Evolutionary conservation across 2,113 vertebrate genomes (phyloP).

Genomic region (Chaetura pelagica): DNA sequence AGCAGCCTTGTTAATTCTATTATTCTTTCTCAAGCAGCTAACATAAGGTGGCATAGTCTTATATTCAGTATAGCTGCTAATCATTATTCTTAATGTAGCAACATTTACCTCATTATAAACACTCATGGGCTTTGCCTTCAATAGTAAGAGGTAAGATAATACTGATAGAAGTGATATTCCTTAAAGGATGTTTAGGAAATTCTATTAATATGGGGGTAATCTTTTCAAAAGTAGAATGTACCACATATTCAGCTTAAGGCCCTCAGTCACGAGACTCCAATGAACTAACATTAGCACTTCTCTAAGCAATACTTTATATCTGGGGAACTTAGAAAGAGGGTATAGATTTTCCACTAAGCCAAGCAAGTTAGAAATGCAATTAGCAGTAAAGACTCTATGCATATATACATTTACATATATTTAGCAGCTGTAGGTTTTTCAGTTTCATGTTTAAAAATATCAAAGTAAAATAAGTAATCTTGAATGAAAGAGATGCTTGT

Average conservation of each 20-base stretch:
- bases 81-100: slow-evolving; percentile 1
- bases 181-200: slow-evolving; percentile 39
- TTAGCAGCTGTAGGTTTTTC: not conserved
- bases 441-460: not conserved
- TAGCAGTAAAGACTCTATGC: not conserved
- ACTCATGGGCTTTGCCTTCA: slow-evolving; percentile 15
- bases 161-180: not conserved
- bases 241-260: not conserved
- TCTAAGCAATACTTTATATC: not conserved
- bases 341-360: not conserved
- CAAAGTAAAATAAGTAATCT: not conserved
- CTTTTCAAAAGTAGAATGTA: not conserved
- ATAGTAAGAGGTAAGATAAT: slow-evolving; percentile 28
- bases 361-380: not conserved
- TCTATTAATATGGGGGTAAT: slow-evolving; percentile 1
- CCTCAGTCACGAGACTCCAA: not conserved
- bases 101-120: slow-evolving; percentile 44
- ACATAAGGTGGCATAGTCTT: not conserved
- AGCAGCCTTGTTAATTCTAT: not conserved
- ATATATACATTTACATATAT: too few relatives aligned
- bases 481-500: not conserved
- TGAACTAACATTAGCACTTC: not conserved
- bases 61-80: not conserved
- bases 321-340: not conserved
- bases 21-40: slow-evolving; percentile 21